phyloP scores from a whole-genome alignment of 2,797 vertebrate species.

The Yasuhikotakia modesta region DNA sequence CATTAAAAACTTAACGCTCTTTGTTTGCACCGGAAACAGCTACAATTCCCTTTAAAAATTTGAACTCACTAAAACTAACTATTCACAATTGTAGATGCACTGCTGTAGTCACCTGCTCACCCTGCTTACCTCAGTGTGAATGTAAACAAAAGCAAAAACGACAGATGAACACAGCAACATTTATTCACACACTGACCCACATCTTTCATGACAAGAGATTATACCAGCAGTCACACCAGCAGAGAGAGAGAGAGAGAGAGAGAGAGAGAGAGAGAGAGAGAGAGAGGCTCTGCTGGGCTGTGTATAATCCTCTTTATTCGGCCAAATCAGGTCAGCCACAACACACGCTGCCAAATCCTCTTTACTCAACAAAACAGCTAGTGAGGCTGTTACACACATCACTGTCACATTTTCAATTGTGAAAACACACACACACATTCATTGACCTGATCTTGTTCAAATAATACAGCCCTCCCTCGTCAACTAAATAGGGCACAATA shows the following conservation, averaged over 20 bases:
- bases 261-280: background rate
- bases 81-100: too few species aligned
- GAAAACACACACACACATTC: slow-evolving; percentile 4
- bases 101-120: too few species aligned
- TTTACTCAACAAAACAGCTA: slow-evolving; percentile 16
- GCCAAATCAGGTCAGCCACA: slow-evolving; percentile 45
- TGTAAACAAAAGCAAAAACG: background rate
- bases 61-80: too few species aligned
- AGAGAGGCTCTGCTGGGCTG: background rate
- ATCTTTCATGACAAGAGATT: slow-evolving; percentile 45
- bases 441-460: background rate
- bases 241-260: background rate
- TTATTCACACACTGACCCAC: slow-evolving; percentile 53
- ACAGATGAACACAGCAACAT: background rate
- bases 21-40: too few species aligned
- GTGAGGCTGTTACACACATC: background rate
- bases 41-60: too few species aligned
- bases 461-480: too few species aligned
- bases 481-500: too few species aligned
- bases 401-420: slow-evolving; percentile 1
- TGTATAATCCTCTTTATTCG: slow-evolving; percentile 47
- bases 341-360: slow-evolving; percentile 28
- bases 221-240: slow-evolving; percentile 25
- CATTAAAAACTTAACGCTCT: background rate
- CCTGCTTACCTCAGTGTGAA: background rate